phyloP scores from a whole-genome alignment of 1,140 invertebrate species.

The Leptinotarsa undecemlineata region DNA sequence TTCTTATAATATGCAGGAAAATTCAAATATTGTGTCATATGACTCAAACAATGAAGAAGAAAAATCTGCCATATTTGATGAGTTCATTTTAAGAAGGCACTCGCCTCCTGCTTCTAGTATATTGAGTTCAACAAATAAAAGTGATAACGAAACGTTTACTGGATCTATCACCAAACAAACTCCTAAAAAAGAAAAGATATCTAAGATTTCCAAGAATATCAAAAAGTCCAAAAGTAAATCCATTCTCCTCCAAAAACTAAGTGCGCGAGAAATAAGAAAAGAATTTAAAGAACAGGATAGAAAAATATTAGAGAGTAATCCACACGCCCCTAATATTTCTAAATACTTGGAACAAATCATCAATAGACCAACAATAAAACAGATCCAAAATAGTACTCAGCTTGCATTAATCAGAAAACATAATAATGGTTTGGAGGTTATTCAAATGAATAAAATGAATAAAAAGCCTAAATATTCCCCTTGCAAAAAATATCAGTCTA shows the following conservation, averaged over 20 bases:
- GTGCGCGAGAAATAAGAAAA: conserved; percentile 40
- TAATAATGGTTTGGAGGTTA: conserved; percentile 41
- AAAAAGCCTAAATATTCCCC: conserved; percentile 26
- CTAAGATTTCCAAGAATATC: conserved; percentile 25
- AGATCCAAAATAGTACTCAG: conserved; percentile 42
- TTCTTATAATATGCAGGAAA: conserved; percentile 11
- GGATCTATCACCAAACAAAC: too few relatives aligned
- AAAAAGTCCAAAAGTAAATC: conserved; percentile 23
- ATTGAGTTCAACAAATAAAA: too few relatives aligned
- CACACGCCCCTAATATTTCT: conserved; percentile 29
- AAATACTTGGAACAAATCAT: conserved; percentile 44
- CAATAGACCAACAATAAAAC: conserved; percentile 46
- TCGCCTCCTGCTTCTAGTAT: too few relatives aligned
- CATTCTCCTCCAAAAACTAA: conserved; percentile 34
- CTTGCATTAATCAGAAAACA: conserved; percentile 43
- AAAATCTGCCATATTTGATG: conserved; percentile 12
- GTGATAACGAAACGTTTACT: too few relatives aligned
- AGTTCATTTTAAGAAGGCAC: neutral
- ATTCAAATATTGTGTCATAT: neutral
- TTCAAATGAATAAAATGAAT: too few relatives aligned
- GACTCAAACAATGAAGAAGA: conserved; percentile 17
- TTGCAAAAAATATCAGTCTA: conserved; percentile 9
- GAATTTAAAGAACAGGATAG: conserved; percentile 45
- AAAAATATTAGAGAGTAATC: conserved; percentile 38
- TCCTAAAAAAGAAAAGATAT: too few relatives aligned